Evolutionary conservation across 2,888 invertebrate species (phyloP).

Genomic region (Andrena trimmerana): DNA sequence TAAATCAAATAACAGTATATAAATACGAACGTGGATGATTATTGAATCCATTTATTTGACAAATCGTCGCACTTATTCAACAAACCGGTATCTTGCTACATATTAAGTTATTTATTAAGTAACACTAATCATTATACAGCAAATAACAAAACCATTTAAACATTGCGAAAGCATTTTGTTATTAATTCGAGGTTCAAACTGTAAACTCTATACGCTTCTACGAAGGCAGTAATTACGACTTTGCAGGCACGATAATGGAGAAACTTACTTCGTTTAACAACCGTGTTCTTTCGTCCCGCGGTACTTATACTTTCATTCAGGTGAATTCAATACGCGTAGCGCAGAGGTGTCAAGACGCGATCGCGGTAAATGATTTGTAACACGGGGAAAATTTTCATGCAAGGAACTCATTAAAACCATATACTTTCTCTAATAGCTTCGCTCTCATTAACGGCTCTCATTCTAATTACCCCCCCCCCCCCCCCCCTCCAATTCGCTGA

Average conservation of each 20-base stretch:
- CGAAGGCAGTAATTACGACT: not conserved
- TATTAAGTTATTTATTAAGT: too few species aligned
- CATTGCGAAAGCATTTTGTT: too few species aligned
- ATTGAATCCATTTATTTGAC: too few species aligned
- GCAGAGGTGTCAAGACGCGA: constrained; percentile 30
- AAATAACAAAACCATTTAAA: too few species aligned
- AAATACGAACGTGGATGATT: too few species aligned
- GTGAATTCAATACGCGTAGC: not conserved
- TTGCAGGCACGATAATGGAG: not conserved
- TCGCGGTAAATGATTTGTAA: constrained; percentile 38
- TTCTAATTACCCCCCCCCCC: not conserved
- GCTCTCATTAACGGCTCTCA: constrained; percentile 17
- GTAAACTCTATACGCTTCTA: not conserved
- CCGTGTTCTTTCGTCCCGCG: constrained; percentile 1
- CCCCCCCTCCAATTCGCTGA: not conserved
- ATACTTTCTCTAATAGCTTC: constrained; percentile 36
- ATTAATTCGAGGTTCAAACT: too few species aligned
- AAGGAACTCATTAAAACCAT: constrained; percentile 39
- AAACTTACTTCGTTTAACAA: not conserved
- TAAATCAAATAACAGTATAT: too few species aligned
- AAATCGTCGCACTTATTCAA: too few species aligned
- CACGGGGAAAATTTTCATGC: constrained; percentile 37
- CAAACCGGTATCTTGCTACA: too few species aligned
- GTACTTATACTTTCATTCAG: constrained; percentile 34
- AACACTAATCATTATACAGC: too few species aligned